Evolutionary conservation across 2,888 invertebrate species (phyloP), one percentile per base, ranked within the genome.

Genomic region (Campaea margaritaria): DNA sequence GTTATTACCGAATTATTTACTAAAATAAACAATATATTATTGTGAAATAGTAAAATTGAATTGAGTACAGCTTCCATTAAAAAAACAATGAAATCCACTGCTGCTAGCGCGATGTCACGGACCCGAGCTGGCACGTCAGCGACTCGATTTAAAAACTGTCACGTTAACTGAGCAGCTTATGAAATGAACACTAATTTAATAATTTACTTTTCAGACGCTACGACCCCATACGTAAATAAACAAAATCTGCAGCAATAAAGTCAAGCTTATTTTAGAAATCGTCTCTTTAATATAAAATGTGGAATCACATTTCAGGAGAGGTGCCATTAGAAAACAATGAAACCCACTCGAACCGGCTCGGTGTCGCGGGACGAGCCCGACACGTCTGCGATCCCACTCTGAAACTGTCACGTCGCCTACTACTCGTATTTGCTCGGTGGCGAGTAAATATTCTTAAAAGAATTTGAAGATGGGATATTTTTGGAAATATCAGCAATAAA

Each of bases 251-350:
- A 21, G 21, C 31, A 39, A 12, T 39, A 31, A 31, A 31, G 31
- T 14, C 28, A 45, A 31, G 9, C 10, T 38, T 36, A 13, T 13
- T 39, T 14, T n/a, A 27, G 45, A 36, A 41, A 15, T 31, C 12
- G 36, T 38, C 10, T 27, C 28, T n/a, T 42, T 43, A 47, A 34
- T 43, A 43, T 43, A 54, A 59, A 68, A 68, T 69, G 65, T 69
- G 65, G 68, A 62, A 62, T 45, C 60, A 66, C 50, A 60, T 59
- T 58, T 43, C 21, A 60, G 47, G 43, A 55, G 50, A 56, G 62
- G 39, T 45, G 61, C 65, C 66, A 73, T 78, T 74, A 70, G 71
- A 76, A 82, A 78, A 81, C 82, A 83, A 83, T 80, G 79, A 81
- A 82, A 79, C 76, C 76, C 79, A 78, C 76, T 81, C 72, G 76